A percentile compares a stretch with the other conserved stretches of the same genome.
Evolutionary conservation across 2,888 invertebrate species (phyloP).

Genomic region (Cephalotes varians): DNA sequence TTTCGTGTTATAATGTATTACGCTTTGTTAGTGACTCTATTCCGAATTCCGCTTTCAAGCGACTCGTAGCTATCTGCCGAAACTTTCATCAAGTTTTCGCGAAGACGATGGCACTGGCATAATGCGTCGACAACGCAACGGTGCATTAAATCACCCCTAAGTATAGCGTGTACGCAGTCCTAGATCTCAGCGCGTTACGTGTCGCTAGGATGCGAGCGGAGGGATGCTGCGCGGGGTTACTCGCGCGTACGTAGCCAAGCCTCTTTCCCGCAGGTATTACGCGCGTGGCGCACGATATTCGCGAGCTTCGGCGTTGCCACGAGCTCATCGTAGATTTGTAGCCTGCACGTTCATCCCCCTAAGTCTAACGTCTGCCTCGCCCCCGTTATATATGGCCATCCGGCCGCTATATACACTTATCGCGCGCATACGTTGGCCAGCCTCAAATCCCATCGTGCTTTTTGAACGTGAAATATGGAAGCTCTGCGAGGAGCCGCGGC

Average conservation of each 20-base stretch:
- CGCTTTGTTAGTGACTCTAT: neutral
- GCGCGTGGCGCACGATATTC: slow-evolving; percentile 67
- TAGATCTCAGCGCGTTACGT: slow-evolving; percentile 15
- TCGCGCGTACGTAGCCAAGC: slow-evolving; percentile 47
- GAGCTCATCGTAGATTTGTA: slow-evolving; percentile 82
- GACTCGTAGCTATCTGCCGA: neutral
- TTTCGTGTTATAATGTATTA: neutral
- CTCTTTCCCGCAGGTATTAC: slow-evolving; percentile 69
- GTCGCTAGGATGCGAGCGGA: slow-evolving; percentile 4
- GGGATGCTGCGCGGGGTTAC: slow-evolving; percentile 40
- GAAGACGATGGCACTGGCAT: neutral
- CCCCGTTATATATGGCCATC: slow-evolving; percentile 79
- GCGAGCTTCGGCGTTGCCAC: slow-evolving; percentile 70
- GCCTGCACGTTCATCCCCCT: slow-evolving; percentile 81
- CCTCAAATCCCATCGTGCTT: slow-evolving; percentile 80
- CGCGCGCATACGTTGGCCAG: slow-evolving; percentile 79
- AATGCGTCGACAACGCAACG: slow-evolving; percentile 33
- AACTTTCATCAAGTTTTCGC: slow-evolving; percentile 33
- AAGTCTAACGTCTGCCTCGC: slow-evolving; percentile 80
- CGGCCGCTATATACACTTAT: slow-evolving; percentile 77
- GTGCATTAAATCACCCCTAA: slow-evolving; percentile 45
- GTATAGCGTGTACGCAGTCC: slow-evolving; percentile 5
- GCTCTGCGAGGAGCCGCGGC: slow-evolving; percentile 55
- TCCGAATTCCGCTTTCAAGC: slow-evolving; percentile 4
- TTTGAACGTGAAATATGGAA: slow-evolving; percentile 77